Evolutionary conservation across 2,113 vertebrate species (phyloP).

Genomic region (Zingel zingel): DNA sequence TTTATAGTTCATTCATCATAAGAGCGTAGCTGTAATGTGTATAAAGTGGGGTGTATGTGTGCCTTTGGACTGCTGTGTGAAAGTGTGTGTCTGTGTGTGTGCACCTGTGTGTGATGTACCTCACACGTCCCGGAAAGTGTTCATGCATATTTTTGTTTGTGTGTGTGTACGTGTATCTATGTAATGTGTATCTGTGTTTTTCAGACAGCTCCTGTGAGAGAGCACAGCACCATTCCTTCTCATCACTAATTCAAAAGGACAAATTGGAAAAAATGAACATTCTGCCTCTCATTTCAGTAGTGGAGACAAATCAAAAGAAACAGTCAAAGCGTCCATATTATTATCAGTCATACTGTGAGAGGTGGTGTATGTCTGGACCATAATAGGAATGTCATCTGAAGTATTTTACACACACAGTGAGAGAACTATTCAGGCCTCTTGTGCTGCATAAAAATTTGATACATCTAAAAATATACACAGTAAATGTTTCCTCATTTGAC

Average conservation of each 20-base stretch:
- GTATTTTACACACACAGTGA: background rate
- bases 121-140: background rate
- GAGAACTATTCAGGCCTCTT: background rate
- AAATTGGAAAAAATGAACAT: constrained; percentile 14
- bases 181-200: background rate
- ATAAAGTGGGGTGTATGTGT: background rate
- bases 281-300: background rate
- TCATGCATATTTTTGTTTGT: background rate
- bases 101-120: background rate
- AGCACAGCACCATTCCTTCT: background rate
- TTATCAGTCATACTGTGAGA: background rate
- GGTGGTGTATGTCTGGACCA: background rate
- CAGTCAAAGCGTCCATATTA: background rate
- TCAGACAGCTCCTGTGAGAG: background rate
- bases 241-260: constrained; percentile 46
- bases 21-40: background rate
- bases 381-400: background rate
- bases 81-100: constrained; percentile 11
- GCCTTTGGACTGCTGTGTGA: background rate
- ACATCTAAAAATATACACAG: no score
- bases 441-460: background rate
- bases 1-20: constrained; percentile 49
- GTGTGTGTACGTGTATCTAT: background rate
- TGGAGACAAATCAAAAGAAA: constrained; percentile 15
- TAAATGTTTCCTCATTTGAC: background rate